Base-by-base conservation (phyloP, 2,113 vertebrate genomes). In the Aramus guarauna region DNA sequence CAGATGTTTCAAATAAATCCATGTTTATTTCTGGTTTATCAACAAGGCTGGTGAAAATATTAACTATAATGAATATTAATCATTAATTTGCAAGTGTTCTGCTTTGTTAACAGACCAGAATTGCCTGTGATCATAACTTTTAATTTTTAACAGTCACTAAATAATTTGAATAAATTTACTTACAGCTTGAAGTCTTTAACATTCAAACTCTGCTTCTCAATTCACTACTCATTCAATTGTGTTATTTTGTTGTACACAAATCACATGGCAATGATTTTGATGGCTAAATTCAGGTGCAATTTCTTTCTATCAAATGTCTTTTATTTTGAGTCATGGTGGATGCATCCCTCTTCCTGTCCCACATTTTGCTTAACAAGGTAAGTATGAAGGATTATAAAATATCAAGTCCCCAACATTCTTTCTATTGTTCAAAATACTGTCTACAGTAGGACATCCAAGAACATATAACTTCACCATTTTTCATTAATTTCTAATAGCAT, bases 281-380 rank as follows among this genome's bases (percentile, higher is more conserved):
- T 48, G 6, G 26, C 9, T 39, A 82, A n/a, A 56, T 63, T 58
- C n/a, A 66, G 22, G 8, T 16, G 11, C 11, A 74, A 12, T 17
- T 55, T 62, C 7, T 88, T 69, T 58, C 50, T 16, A 59, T 58
- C 14, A 81, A 53, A 37, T 37, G 11, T 23, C 9, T 41, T 53
- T 37, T 22, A 12, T 39, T 64, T 64, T 74, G 23, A 68, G 11
- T 68, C 15, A 66, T 73, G 53, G 20, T n/a, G 55, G 39, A 32
- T 47, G 8, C 4, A n/a, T 52, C 27, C 17, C 9, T 23, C 6
- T 0, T 8, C 10, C 18, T 2, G 2, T 3, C 8, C 9, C 14
- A 55, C 5, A 8, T 56, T 39, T 80, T 45, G 9, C 18, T 58
- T 50, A 77, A 45, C 9, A 48, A 55, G 2, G 27, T 36, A 34